Conservation (phyloP, 2,888 invertebrate genomes). For the Tholera decimalis region DNA sequence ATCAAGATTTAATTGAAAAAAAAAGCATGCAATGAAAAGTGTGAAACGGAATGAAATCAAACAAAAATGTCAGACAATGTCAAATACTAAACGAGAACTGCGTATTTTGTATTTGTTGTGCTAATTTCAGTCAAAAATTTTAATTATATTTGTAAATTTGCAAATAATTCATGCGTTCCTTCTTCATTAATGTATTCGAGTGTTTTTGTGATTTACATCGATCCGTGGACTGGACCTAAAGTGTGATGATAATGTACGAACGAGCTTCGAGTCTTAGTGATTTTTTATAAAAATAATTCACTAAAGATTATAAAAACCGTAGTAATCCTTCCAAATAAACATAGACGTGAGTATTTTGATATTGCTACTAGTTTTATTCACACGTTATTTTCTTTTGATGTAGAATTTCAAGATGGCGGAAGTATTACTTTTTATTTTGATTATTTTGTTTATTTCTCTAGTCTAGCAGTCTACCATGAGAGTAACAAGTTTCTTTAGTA, state of each 20-base stretch:
- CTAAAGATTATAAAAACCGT: constrained; percentile 61
- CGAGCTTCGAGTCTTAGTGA: constrained; percentile 56
- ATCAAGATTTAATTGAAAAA: background rate
- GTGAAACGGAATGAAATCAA: constrained; percentile 62
- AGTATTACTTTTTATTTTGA: constrained; percentile 74
- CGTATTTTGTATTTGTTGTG: constrained; percentile 83
- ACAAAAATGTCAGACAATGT: constrained; percentile 76
- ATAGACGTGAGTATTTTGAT: constrained; percentile 80
- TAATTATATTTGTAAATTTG: constrained; percentile 70
- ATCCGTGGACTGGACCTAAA: constrained; percentile 33
- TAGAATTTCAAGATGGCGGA: constrained; percentile 84
- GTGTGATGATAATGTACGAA: constrained; percentile 55
- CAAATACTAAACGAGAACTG: constrained; percentile 73
- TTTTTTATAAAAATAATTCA: constrained; percentile 57
- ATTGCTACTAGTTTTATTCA: constrained; percentile 30
- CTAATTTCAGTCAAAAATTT: constrained; percentile 68
- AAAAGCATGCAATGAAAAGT: background rate
- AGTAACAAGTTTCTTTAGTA: constrained; percentile 43
- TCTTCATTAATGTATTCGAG: constrained; percentile 58
- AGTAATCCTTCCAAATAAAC: constrained; percentile 41
- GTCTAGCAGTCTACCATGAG: constrained; percentile 40
- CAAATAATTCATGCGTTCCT: constrained; percentile 63
- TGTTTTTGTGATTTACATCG: constrained; percentile 52
- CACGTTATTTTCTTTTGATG: constrained; percentile 49
- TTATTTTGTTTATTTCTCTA: constrained; percentile 68